These are phyloP conservation scores for Sphenopsis melanotis DNA, from an alignment of 2,797 vertebrate species.

Conservation along the genomic window DNA sequence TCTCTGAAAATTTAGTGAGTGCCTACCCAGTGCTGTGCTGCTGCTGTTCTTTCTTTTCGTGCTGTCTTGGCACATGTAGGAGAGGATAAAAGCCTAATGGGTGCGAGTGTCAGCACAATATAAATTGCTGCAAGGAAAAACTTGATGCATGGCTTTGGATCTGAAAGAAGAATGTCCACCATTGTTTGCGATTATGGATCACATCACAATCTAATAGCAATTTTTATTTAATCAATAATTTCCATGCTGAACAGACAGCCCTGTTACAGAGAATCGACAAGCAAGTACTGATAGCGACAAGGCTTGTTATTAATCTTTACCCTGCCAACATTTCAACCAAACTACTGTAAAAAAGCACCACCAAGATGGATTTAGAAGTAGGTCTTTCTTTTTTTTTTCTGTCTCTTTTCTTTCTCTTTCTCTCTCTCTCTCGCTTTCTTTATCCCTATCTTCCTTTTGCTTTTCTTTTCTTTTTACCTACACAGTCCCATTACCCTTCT, in stretches of 20 bases:
- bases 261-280: slow-evolving; percentile 90
- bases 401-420: background rate
- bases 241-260: slow-evolving; percentile 95
- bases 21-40: slow-evolving; percentile 9
- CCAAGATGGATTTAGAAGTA: slow-evolving; percentile 85
- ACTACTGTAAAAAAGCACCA: slow-evolving; percentile 86
- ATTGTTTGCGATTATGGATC: slow-evolving; percentile 86
- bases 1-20: slow-evolving; percentile 23
- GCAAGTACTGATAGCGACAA: slow-evolving; percentile 90
- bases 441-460: background rate
- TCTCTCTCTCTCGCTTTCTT: background rate
- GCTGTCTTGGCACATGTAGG: slow-evolving; percentile 62
- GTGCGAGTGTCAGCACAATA: slow-evolving; percentile 78
- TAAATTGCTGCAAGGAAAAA: slow-evolving; percentile 84
- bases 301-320: slow-evolving; percentile 93
- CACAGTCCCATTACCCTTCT: slow-evolving; percentile 40
- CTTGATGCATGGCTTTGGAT: slow-evolving; percentile 87
- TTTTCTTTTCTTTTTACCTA: background rate
- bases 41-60: slow-evolving; percentile 60
- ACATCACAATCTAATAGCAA: slow-evolving; percentile 95
- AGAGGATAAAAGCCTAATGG: slow-evolving; percentile 75
- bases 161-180: slow-evolving; percentile 81
- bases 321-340: slow-evolving; percentile 87
- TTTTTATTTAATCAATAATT: slow-evolving; percentile 99
- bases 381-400: background rate